Evolutionary conservation across 1,140 invertebrate genomes (phyloP), one percentile per base, ranked within the genome.

Genomic region (Lasioglossum albipes): DNA sequence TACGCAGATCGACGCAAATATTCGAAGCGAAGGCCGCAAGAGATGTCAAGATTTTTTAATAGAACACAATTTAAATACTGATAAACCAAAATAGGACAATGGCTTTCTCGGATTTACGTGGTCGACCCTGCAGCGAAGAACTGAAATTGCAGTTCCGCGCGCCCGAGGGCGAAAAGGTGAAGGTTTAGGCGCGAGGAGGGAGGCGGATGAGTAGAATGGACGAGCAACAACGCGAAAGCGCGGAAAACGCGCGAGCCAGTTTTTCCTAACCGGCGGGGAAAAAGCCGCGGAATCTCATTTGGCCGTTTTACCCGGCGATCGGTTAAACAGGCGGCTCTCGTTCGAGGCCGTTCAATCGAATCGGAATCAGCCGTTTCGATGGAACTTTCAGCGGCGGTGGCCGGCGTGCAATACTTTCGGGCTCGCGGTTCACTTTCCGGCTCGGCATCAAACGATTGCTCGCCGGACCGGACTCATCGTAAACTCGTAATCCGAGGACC

Each of bases 251-350:
- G 54, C 42, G 64, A 36, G 36, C 36, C 36, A 27, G 13, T 18
- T 65, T 71, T 42, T 36, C 16, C 18, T 16, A 0, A 10, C 5
- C 18, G 13, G n/a, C 65, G 12, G 16, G 54, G n/a, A 41, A 73
- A 45, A 49, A 20, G 64, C 45, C 4, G 45, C 61, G 45, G 76
- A 83, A 83, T 80, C 72, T 86, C 81, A 80, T 86, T 86, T 83
- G 20, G 52, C 62, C 67, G 79, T 83, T 86, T 73, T 66, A 76
- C 59, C 59, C 18, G 59, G 36, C 41, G 54, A 62, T 74, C 84
- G 61, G 59, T 86, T 86, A 86, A 86, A 86, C 27, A 77, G 65
- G 61, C 45, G 7, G 64, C 13, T 16, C 72, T 85, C 64, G 69
- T 86, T 83, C 52, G 52, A 42, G 57, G 54, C 31, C 80, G 68